Base-by-base conservation (phyloP, 2,797 vertebrate species). In the Buceros bicornis region DNA sequence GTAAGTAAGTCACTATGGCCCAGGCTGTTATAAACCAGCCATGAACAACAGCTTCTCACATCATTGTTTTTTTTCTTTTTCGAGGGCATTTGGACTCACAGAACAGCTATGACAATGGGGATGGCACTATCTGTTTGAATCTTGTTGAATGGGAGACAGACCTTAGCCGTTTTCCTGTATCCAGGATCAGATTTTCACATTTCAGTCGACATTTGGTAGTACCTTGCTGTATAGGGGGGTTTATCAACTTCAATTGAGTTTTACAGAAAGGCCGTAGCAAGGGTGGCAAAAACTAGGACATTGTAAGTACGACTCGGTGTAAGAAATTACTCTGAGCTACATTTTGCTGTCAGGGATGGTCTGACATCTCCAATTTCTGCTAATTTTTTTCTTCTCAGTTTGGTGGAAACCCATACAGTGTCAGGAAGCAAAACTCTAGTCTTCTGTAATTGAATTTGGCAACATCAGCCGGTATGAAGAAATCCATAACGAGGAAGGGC, bases 361-460 rank as follows among this genome's bases (percentile, higher is more conserved):
- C 51, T 81, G 56, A 78, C 62, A 61, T 58, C 65, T 74, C 35
- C 73, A 92, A 84, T 93, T 89, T 82, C n/a, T 31, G 13, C 9
- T 45, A 54, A 33, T 37, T 95, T 89, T 84, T 89, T 93, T 85
- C 85, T 96, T 35, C 37, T 85, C 29, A 1, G 0, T 70, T 89
- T 85, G 25, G 18, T 82, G 20, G 31, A 93, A 87, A 54, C 25
- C 18, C 31, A 33, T n/a, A 16, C 29, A 28, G 20, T 67, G 57
- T 80, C 57, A 86, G 58, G 54, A 94, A 95, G 35, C 10, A 53
- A 45, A 85, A 1, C 70, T 85, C 40, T n/a, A 37, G 28, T 58
- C 53, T 81, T 51, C 60, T 65, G 48, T 82, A 94, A 91, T 47
- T 92, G 45, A 83, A 62, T 89, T 77, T 81, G 3, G 28, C 20